Conservation (phyloP, 2,888 invertebrate species). For the Tuta absoluta region DNA sequence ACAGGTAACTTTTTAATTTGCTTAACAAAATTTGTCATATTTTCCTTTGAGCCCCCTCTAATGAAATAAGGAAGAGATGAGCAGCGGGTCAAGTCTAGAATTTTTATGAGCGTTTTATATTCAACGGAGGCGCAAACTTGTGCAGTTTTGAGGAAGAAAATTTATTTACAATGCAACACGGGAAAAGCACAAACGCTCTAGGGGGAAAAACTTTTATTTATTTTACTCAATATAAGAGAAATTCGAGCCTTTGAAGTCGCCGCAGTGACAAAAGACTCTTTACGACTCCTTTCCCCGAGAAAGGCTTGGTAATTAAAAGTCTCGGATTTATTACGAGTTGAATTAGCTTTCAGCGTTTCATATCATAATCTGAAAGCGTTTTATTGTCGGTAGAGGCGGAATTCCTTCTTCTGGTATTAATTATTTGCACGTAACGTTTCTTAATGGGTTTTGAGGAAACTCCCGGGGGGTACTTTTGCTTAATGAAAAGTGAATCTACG, state of each 20-base stretch:
- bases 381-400: conserved; percentile 57
- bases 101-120: conserved; percentile 64
- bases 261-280: conserved; percentile 63
- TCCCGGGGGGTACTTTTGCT: conserved; percentile 52
- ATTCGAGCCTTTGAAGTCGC: conserved; percentile 54
- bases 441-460: conserved; percentile 56
- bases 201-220: conserved; percentile 48
- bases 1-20: conserved; percentile 75
- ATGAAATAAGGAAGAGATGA: conserved; percentile 63
- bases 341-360: conserved; percentile 75
- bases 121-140: conserved; percentile 47
- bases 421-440: conserved; percentile 67
- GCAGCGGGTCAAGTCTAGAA: conserved; percentile 50
- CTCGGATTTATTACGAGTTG: conserved; percentile 70
- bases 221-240: conserved; percentile 57
- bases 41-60: conserved; percentile 65
- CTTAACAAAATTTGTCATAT: conserved; percentile 72
- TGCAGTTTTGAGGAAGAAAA: conserved; percentile 46
- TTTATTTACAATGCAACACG: conserved; percentile 51
- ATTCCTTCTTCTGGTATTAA: conserved; percentile 44
- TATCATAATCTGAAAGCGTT: conserved; percentile 74
- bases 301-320: conserved; percentile 69
- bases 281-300: conserved; percentile 54
- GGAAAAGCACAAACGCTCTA: conserved; percentile 36
- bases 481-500: conserved; percentile 51